Conservation (phyloP, 2,888 invertebrate species). For the Drosophila lacicola region DNA sequence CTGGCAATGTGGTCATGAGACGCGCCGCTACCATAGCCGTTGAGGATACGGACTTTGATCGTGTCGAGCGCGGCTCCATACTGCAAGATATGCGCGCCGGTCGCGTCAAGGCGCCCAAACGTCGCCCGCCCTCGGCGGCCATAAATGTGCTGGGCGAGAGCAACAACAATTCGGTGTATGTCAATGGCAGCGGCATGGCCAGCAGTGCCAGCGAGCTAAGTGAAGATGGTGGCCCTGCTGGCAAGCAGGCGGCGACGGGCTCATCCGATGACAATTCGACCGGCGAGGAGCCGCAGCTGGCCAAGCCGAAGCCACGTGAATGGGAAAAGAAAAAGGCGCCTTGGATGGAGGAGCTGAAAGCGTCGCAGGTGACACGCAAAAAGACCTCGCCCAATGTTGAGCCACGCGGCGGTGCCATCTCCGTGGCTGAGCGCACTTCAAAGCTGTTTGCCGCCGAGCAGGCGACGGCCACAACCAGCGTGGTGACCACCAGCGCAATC, state of each 20-base stretch:
- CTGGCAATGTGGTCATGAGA: constrained; percentile 75
- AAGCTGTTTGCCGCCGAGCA: constrained; percentile 73
- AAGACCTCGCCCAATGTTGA: constrained; percentile 83
- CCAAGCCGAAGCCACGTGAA: constrained; percentile 88
- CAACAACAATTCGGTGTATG: constrained; percentile 82
- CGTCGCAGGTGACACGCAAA: constrained; percentile 87
- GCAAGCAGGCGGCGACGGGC: constrained; percentile 49
- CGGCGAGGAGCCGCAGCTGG: constrained; percentile 84
- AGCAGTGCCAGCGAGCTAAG: constrained; percentile 72
- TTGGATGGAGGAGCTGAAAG: constrained; percentile 93
- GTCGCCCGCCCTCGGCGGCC: constrained; percentile 87
- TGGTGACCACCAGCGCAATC: constrained; percentile 44
- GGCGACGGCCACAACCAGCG: constrained; percentile 42
- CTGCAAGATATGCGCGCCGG: constrained; percentile 89
- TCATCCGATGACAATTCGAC: constrained; percentile 82
- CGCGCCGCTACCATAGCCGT: constrained; percentile 80
- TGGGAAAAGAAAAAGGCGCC: constrained; percentile 91
- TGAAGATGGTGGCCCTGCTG: constrained; percentile 58
- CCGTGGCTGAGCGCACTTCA: constrained; percentile 71
- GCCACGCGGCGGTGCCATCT: constrained; percentile 60
- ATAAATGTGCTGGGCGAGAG: constrained; percentile 83
- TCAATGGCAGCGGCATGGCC: constrained; percentile 79
- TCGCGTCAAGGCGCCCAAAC: constrained; percentile 86
- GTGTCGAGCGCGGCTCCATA: constrained; percentile 88
- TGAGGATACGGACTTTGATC: constrained; percentile 87